phyloP scores from a whole-genome alignment of 2,113 vertebrate species.

The Saimiri boliviensis region DNA sequence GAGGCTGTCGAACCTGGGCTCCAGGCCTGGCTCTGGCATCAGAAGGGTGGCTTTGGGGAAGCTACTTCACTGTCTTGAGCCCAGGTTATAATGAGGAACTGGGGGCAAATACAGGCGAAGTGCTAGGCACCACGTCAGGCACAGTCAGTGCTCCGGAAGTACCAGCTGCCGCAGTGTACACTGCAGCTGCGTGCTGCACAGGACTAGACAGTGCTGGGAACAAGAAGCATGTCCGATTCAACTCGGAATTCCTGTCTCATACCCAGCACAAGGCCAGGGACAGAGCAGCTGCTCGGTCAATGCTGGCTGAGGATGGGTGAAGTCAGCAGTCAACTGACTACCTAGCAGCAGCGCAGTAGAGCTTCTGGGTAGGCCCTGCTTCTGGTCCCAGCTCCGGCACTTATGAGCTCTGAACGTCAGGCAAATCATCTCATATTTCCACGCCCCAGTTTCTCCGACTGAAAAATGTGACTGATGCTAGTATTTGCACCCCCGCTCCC shows the following conservation, averaged over 20 bases:
- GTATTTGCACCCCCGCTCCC: neutral
- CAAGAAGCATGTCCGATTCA: neutral
- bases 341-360: rapidly evolving
- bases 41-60: neutral
- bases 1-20: neutral
- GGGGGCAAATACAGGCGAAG: neutral
- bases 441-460: neutral
- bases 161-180: too few relatives aligned
- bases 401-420: neutral
- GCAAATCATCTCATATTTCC: neutral
- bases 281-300: neutral
- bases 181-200: rapidly evolving
- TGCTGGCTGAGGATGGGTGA: neutral
- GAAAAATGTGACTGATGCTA: neutral
- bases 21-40: neutral
- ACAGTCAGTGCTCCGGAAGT: neutral
- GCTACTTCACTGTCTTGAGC: neutral
- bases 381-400: neutral
- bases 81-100: neutral
- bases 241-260: neutral
- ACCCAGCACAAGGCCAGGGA: neutral
- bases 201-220: neutral
- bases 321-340: rapidly evolving
- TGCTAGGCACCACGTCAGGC: neutral
- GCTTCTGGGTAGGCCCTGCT: neutral